Percentiles rank a stretch among this genome's conserved stretches.
Conservation (phyloP, 2,113 vertebrate genomes). For the Chionodraco myersi region DNA sequence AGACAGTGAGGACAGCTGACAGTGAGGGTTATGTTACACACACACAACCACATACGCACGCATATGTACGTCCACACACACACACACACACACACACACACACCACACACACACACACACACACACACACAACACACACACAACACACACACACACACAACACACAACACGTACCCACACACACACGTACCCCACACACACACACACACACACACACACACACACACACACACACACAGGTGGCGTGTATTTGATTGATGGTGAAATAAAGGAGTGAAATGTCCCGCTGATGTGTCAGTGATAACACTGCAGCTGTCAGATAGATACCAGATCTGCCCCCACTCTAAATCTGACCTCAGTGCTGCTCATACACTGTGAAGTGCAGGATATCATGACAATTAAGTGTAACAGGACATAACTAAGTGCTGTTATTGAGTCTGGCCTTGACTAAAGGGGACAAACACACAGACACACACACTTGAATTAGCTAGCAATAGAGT, state of each 20-base stretch:
- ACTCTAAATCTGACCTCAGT: slow-evolving; percentile 2
- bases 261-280: slow-evolving; percentile 8
- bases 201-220: background rate
- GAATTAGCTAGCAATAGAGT: no score
- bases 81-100: background rate
- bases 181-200: background rate
- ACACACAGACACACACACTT: no score
- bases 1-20: slow-evolving; percentile 57
- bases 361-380: background rate
- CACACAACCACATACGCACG: background rate
- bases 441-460: no score
- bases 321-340: slow-evolving; percentile 24
- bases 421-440: no score
- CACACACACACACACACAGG: background rate
- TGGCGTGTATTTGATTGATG: slow-evolving; percentile 14
- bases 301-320: slow-evolving; percentile 46
- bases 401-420: no score
- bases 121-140: background rate
- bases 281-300: slow-evolving; percentile 22
- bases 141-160: background rate
- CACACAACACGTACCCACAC: background rate
- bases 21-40: slow-evolving; percentile 33
- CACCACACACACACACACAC: background rate
- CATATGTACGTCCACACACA: no score
- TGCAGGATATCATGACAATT: no score